Evolutionary conservation across 2,113 vertebrate genomes (phyloP), one percentile per base, ranked within the genome.

Genomic region (Sialia sialis): DNA sequence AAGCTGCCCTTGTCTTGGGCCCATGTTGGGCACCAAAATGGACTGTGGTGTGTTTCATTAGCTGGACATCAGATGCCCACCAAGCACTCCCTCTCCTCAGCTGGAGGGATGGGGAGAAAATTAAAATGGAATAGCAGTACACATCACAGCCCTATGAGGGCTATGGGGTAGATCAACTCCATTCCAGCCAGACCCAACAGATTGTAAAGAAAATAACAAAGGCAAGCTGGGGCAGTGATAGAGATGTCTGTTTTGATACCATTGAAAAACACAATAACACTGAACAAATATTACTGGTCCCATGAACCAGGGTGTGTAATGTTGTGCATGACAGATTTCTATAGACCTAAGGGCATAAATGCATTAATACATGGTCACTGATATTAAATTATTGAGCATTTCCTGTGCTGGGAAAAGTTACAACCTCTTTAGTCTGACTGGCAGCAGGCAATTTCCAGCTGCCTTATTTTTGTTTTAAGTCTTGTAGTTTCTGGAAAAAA

Each of bases 401-500:
- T 84, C 83, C 44, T 60, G 27, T 63, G 52, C 60, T 77, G 70
- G 38, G 83, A 90, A 89, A 84, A 68, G 60, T 80, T 67, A 48
- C 29, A 44, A 38, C 23, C 62, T 49, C 74, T 82, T 68, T 9
- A 76, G 46, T 27, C 29, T 4, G 4, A 20, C 30, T 84, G 56
- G 69, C 56, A 90, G 73, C 39, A 34, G 89, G 54, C 52, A 41
- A 43, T 84, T 67, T 77, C 52, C n/a, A 78, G 29, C 56, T 89
- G 80, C 60, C 9, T 92, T 63, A 30, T 80, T 94, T 92, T 94
- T 49, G 29, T 75, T 78, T 56, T 60, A 68, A 89, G 25, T 17
- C 22, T 72, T 77, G 30, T 48, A 68, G 64, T 81, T 97, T 90
- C 70, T 69, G 58, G 39, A 15, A 3, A 32, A 48, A 48, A 83